phyloP scores from a whole-genome alignment of 2,888 invertebrate species.

The Rhyacophila evoluta region DNA sequence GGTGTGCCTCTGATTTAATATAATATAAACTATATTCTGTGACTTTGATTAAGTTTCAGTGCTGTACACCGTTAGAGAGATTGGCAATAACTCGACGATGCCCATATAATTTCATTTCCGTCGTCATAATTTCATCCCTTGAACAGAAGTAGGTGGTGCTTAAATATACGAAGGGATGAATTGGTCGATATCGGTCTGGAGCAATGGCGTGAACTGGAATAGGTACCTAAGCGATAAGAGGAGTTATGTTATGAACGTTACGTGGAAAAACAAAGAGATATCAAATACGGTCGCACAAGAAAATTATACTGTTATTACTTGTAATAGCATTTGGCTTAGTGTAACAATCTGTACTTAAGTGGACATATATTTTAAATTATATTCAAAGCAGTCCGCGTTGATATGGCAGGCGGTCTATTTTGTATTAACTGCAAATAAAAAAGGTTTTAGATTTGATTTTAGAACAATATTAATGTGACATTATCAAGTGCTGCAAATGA shows the following conservation, averaged over 20 bases:
- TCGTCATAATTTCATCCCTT: conserved; percentile 8
- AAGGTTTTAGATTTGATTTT: no score
- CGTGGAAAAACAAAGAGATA: conserved; percentile 1
- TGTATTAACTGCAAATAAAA: no score
- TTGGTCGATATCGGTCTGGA: conserved; percentile 1
- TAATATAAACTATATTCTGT: conserved; percentile 17
- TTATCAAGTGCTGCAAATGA: no score
- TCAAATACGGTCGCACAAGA: not conserved
- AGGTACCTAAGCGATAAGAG: not conserved
- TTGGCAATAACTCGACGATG: not conserved
- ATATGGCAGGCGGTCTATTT: no score
- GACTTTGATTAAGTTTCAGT: conserved; percentile 2
- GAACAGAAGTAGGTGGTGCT: not conserved
- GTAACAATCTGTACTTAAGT: no score
- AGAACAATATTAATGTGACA: no score
- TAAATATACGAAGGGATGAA: not conserved
- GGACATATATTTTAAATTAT: no score
- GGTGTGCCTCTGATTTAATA: not conserved
- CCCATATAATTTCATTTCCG: conserved; percentile 11
- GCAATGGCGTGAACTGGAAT: not conserved
- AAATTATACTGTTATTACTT: not conserved
- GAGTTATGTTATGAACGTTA: not conserved
- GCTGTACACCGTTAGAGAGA: not conserved
- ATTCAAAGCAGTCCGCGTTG: no score
- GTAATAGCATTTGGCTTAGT: not conserved